Evolutionary conservation across 2,888 invertebrate genomes (phyloP).

Genomic region (Ecliptopera silaceata): DNA sequence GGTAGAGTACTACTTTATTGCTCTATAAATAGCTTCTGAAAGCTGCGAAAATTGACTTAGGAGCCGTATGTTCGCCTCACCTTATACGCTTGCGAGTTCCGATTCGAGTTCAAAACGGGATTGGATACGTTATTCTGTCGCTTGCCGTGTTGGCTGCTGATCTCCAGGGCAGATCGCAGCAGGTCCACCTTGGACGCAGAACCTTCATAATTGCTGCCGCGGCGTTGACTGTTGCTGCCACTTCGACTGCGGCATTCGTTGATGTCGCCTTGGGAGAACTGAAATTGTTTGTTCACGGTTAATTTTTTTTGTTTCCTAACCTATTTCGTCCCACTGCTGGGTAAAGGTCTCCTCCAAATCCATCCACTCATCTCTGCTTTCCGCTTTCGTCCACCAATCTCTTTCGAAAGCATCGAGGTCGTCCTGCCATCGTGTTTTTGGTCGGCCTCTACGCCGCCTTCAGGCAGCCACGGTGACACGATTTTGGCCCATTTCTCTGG

Average conservation of each 20-base stretch:
- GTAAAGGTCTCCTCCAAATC: too few relatives aligned
- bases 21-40: too few relatives aligned
- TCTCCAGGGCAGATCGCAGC: slow-evolving; percentile 87
- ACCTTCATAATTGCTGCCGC: slow-evolving; percentile 83
- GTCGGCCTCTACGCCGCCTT: too few relatives aligned
- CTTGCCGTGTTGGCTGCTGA: slow-evolving; percentile 82
- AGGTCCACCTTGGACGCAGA: slow-evolving; percentile 86
- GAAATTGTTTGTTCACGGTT: slow-evolving; percentile 31
- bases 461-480: too few relatives aligned
- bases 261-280: slow-evolving; percentile 81
- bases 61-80: slow-evolving; percentile 50
- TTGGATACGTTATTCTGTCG: slow-evolving; percentile 80
- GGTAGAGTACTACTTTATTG: too few relatives aligned
- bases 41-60: too few relatives aligned
- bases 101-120: slow-evolving; percentile 74
- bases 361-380: too few relatives aligned
- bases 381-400: too few relatives aligned
- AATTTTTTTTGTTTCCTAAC: neutral
- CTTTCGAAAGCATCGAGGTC: too few relatives aligned
- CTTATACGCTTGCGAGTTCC: slow-evolving; percentile 67
- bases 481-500: too few relatives aligned
- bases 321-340: too few relatives aligned
- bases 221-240: slow-evolving; percentile 77
- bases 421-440: too few relatives aligned
- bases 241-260: slow-evolving; percentile 78